Evolutionary conservation across 2,888 invertebrate species (phyloP), one percentile per base, ranked within the genome.

Genomic region (Tipula confusa): DNA sequence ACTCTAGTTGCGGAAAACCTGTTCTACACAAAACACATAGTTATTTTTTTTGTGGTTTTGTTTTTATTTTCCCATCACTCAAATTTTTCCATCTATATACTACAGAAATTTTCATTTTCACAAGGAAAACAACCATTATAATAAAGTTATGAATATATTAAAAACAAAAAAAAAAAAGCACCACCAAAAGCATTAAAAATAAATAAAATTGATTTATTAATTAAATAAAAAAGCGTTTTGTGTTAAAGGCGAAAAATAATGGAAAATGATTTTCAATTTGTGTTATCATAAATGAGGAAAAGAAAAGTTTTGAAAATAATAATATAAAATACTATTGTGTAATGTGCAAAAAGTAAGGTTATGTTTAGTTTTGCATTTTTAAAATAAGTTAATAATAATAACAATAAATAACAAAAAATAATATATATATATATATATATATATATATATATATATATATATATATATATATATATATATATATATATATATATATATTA

Each of bases 321-420:
- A n/a, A 38, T 38, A 36, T 36, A 9, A n/a, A n/a, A n/a, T n/a
- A n/a, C n/a, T n/a, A n/a, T n/a, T n/a, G n/a, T n/a, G 43, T 43
- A 24, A 64, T n/a, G 64, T 64, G 64, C 24, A 64, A n/a, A n/a
- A 64, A 64, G 64, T 64, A 64, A 64, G 64, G 64, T 64, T 64
- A 64, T 64, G 64, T 64, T 7, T 64, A 24, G 64, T 24, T 33
- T 64, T 64, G 64, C 7, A 24, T 64, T 18, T 64, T 9, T 7
- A 24, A 64, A 24, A 64, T 18, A 24, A 64, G n/a, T n/a, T n/a
- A 24, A 24, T 24, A 36, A 36, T 43, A 43, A 43, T 43, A 43
- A 64, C 24, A 64, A 9, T 64, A 48, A 48, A 48, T 9, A 48
- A 48, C 24, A 48, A 48, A 31, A 31, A 48, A 38, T 38, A 38